A percentile compares a stretch with the other conserved stretches of the same genome.
Evolutionary conservation across 2,797 vertebrate genomes (phyloP).

Genomic region (Holocentrus rufus): DNA sequence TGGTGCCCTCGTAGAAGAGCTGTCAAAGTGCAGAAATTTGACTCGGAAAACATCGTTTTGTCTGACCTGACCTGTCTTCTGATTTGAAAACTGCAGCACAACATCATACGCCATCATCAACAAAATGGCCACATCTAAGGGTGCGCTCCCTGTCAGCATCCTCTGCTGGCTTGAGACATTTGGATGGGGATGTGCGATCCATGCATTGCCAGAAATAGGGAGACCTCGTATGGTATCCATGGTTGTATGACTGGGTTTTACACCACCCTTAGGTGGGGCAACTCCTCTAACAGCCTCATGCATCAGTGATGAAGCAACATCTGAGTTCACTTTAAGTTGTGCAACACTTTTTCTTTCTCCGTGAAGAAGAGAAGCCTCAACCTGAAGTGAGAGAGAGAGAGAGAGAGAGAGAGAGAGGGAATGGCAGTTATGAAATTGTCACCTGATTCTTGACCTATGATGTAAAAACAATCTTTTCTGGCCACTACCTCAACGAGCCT

Average conservation of each 20-base stretch:
- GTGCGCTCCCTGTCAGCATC: slow-evolving; percentile 24
- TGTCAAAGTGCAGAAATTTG: slow-evolving; percentile 14
- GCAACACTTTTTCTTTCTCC: slow-evolving; percentile 15
- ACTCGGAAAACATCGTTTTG: slow-evolving; percentile 23
- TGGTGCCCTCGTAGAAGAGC: slow-evolving; percentile 15
- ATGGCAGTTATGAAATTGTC: slow-evolving; percentile 20
- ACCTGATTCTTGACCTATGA: slow-evolving; percentile 1
- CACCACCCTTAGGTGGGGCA: not conserved
- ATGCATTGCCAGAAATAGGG: not conserved
- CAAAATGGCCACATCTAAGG: not conserved
- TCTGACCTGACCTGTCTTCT: slow-evolving; percentile 4
- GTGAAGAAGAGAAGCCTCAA: slow-evolving; percentile 14
- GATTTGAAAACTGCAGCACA: not conserved
- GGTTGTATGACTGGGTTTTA: slow-evolving; percentile 11
- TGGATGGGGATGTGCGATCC: slow-evolving; percentile 41
- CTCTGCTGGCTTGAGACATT: slow-evolving; percentile 19
- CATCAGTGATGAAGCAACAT: not conserved
- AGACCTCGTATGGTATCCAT: slow-evolving; percentile 19
- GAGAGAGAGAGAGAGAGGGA: slow-evolving; percentile 5
- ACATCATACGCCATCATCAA: not conserved
- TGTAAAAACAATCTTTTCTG: too few species aligned
- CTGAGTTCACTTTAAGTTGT: slow-evolving; percentile 10
- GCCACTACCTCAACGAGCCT: not conserved
- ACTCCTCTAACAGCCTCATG: slow-evolving; percentile 1
- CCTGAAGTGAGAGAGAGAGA: slow-evolving; percentile 47